phyloP scores from a whole-genome alignment of 2,113 vertebrate species.

The Calidris pugnax region DNA sequence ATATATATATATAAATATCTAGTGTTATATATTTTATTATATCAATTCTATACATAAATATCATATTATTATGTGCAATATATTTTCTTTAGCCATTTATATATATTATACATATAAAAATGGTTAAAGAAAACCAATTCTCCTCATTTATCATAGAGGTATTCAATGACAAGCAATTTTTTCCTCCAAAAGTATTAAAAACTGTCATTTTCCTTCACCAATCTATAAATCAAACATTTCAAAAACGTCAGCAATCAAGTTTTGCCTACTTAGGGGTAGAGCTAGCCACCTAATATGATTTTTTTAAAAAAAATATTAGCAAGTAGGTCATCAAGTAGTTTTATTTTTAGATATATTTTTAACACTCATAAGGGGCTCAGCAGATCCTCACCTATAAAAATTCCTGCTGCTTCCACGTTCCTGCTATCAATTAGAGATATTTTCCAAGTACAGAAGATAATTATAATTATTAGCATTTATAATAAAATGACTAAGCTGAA shows the following conservation, averaged over 20 bases:
- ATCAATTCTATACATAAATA: neutral
- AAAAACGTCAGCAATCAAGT: neutral
- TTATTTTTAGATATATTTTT: neutral
- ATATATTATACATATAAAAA: neutral
- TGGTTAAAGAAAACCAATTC: neutral
- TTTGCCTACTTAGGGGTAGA: neutral
- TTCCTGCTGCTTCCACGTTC: neutral
- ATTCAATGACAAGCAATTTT: neutral
- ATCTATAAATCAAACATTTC: neutral
- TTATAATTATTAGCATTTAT: slow-evolving; percentile 4
- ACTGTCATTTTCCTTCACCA: neutral
- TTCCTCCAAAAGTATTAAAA: neutral
- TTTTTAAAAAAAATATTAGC: neutral
- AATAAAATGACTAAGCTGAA: neutral
- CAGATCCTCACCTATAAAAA: neutral
- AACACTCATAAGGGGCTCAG: neutral
- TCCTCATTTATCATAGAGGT: neutral
- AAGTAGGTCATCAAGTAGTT: neutral
- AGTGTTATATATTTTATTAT: no score
- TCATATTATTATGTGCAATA: neutral
- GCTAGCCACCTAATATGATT: neutral
- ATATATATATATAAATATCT: no score
- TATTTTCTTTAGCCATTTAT: neutral
- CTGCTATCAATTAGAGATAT: neutral
- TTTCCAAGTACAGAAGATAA: neutral